Evolutionary conservation across 2,113 vertebrate species (phyloP), one percentile per base, ranked within the genome.

Genomic region (Paradisaea rubra): DNA sequence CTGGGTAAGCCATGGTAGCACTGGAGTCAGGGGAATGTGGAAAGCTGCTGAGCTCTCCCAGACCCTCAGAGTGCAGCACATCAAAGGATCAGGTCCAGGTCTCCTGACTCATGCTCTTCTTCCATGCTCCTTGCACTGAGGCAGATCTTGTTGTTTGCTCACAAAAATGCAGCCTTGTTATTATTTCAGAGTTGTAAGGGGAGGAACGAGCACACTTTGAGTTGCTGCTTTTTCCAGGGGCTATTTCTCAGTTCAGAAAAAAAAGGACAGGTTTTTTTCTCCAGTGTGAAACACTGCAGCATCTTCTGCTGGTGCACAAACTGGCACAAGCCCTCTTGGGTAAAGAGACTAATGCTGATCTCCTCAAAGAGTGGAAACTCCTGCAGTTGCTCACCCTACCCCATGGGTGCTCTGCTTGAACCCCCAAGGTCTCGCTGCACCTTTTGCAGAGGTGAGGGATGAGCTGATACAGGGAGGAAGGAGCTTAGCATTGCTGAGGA

Each of bases 1-100:
- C 7, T 68, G 45, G 14, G 23, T 24, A 81, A 69, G 23, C 28
- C 17, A 14, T 21, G 5, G 8, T 6, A 24, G 13, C 64, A n/a
- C 50, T 35, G 60, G 19, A 70, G 24, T 7, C 0, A 0, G n/a
- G 41, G 49, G 11, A 68, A 80, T 11, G 7, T 0, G 10, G 24
- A 57, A 91, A 71, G 49, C 33, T 64, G 23, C 30, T 30, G 66
- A 82, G 44, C 11, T 64, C 19, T 68, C 41, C 31, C 7, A 8
- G 25, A 37, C 31, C 27, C 49, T 64, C 3, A 0, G 47, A 79
- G 16, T 6, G 0, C 31, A 60, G 63, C 35, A n/a, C 44, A 59
- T 63, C 45, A 65, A 77, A 84, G 45, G 30, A 70, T 53, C 28
- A 39, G 25, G n/a, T 70, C 20, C 68, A 54, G 33, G 27, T 71